A percentile compares a stretch with the other conserved stretches of the same genome.
Conservation (phyloP, 2,888 invertebrate species). For the Cantharis flavilabris region DNA sequence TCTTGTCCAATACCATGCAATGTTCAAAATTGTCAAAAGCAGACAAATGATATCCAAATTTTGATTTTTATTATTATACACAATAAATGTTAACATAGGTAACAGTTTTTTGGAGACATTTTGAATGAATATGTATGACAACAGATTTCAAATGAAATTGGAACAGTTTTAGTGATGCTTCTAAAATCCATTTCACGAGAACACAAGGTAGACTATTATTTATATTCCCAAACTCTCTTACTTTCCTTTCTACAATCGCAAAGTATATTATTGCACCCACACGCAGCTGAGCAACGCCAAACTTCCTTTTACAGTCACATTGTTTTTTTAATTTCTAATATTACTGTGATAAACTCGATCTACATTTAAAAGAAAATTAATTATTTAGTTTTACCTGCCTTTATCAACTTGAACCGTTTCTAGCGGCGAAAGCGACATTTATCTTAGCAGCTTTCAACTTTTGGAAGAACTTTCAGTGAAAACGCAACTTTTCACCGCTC, state of each 20-base stretch:
- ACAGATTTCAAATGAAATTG: too few relatives aligned
- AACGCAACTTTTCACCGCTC: not conserved
- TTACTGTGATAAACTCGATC: not conserved
- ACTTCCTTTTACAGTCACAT: not conserved
- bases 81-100: too few relatives aligned
- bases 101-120: too few relatives aligned
- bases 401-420: too few relatives aligned
- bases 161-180: too few relatives aligned
- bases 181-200: too few relatives aligned
- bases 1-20: too few relatives aligned
- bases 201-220: not conserved
- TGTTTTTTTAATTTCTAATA: not conserved
- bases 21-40: too few relatives aligned
- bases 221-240: not conserved
- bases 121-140: too few relatives aligned
- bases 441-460: not conserved
- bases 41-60: too few relatives aligned
- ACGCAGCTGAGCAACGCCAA: not conserved
- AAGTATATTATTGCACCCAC: not conserved
- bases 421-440: not conserved
- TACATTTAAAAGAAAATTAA: not conserved
- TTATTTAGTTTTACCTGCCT: not conserved
- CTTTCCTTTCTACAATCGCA: not conserved
- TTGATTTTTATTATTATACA: too few relatives aligned
- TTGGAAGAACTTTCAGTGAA: not conserved